These are phyloP conservation scores for Mus musculus DNA, from an alignment of 2,113 vertebrate genomes.

Conservation along the genomic window DNA sequence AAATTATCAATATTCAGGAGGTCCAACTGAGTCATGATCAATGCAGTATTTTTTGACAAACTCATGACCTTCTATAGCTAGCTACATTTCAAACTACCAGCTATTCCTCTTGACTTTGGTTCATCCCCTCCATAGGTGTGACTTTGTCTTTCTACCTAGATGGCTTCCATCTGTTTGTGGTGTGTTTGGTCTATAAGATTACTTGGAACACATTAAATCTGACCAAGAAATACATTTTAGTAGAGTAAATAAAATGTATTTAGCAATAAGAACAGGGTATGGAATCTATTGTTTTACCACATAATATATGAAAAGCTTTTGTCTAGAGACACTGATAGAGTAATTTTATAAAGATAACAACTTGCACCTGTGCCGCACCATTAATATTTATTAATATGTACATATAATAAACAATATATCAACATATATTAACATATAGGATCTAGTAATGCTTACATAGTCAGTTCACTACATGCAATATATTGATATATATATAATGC, in stretches of 20 bases:
- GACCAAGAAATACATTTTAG: background rate
- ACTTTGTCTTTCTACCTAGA: background rate
- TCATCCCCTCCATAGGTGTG: background rate
- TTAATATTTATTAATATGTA: background rate
- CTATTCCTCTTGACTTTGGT: background rate
- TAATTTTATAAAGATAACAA: background rate
- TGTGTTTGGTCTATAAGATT: background rate
- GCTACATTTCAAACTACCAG: background rate
- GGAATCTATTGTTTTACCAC: background rate
- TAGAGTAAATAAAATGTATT: background rate
- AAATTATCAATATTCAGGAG: background rate
- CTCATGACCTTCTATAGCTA: background rate
- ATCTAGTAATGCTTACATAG: background rate
- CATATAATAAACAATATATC: background rate
- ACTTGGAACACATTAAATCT: background rate
- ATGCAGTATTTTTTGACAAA: background rate
- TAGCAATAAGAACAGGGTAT: background rate
- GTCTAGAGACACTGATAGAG: background rate
- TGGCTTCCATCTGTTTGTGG: background rate
- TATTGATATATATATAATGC: background rate
- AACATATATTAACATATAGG: background rate
- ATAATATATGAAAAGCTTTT: background rate
- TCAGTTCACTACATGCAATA: background rate
- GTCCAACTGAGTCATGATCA: background rate
- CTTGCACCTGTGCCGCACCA: background rate